Conservation (phyloP, 2,797 vertebrate species). For the Yasuhikotakia modesta region DNA sequence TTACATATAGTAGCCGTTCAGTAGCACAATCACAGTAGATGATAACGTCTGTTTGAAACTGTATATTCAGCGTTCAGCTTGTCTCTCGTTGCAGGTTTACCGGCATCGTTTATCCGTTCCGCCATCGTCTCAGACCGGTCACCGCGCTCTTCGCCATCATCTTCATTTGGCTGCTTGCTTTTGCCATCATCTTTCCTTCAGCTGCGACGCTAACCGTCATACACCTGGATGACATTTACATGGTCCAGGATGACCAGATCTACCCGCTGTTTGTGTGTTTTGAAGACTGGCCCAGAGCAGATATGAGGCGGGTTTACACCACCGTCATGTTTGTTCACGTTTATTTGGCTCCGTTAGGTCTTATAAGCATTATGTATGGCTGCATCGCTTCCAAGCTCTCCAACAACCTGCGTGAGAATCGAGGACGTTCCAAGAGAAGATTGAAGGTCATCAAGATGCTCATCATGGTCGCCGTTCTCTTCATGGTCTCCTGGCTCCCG, state of each 20-base stretch:
- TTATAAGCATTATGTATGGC: constrained; percentile 66
- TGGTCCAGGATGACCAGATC: constrained; percentile 56
- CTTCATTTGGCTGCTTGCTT: constrained; percentile 67
- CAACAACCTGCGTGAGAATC: constrained; percentile 51
- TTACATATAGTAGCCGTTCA: no score
- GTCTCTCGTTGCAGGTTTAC: constrained; percentile 57
- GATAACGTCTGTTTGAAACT: background rate
- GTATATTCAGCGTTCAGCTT: background rate
- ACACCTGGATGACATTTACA: constrained; percentile 59
- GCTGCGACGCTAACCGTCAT: constrained; percentile 63
- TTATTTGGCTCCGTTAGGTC: constrained; percentile 61
- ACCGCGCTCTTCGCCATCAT: constrained; percentile 60
- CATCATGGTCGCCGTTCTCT: constrained; percentile 64
- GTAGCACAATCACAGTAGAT: background rate
- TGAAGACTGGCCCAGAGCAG: constrained; percentile 62
- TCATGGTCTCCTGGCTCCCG: constrained; percentile 70
- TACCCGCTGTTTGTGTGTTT: constrained; percentile 64
- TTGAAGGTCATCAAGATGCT: constrained; percentile 70
- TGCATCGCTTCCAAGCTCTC: constrained; percentile 64
- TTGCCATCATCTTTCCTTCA: constrained; percentile 67
- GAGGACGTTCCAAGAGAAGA: constrained; percentile 46
- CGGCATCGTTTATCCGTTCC: constrained; percentile 68
- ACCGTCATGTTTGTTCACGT: constrained; percentile 66
- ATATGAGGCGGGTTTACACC: constrained; percentile 65
- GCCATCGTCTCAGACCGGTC: constrained; percentile 57